phyloP scores from a whole-genome alignment of 2,797 vertebrate genomes.

The Diplodus sargus region DNA sequence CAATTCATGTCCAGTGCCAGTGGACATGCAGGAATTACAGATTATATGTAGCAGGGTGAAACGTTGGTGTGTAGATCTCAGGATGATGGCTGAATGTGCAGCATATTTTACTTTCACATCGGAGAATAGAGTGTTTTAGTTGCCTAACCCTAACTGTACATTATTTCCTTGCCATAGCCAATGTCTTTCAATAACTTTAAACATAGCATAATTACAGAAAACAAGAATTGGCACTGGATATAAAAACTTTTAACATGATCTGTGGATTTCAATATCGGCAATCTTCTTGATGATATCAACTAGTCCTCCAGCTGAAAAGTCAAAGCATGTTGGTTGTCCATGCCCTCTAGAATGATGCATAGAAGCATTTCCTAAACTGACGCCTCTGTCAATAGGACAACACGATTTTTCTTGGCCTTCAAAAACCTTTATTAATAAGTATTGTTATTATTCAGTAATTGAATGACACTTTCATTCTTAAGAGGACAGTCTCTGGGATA shows the following conservation, averaged over 20 bases:
- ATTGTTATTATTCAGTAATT: too few relatives aligned
- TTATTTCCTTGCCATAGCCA: too few relatives aligned
- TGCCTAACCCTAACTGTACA: not conserved
- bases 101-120: not conserved
- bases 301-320: not conserved
- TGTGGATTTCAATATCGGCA: too few relatives aligned
- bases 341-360: too few relatives aligned
- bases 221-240: not conserved
- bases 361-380: too few relatives aligned
- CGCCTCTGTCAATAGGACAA: not conserved
- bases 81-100: not conserved
- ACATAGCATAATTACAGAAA: not conserved
- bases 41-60: not conserved
- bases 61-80: not conserved
- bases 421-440: not conserved
- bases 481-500: not conserved
- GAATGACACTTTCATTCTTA: not conserved
- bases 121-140: not conserved
- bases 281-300: not conserved
- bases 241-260: not conserved
- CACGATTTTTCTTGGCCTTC: not conserved
- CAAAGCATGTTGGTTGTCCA: not conserved
- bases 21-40: not conserved
- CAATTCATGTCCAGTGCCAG: not conserved
- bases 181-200: not conserved